phyloP scores from a whole-genome alignment of 2,888 invertebrate species.

The Selenia dentaria region DNA sequence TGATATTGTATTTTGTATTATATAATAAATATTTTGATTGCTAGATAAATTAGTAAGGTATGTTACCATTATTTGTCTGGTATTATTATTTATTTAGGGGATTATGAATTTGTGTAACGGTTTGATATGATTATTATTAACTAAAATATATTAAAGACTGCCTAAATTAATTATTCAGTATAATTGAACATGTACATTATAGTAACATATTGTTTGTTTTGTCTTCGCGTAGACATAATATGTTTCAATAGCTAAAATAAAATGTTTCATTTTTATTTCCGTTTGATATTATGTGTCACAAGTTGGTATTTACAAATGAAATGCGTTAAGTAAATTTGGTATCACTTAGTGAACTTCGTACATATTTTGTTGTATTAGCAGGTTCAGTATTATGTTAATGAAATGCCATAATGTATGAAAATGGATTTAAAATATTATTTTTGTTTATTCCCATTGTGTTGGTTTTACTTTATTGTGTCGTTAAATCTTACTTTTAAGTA shows the following conservation, averaged over 20 bases:
- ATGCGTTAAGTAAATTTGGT: slow-evolving; percentile 20
- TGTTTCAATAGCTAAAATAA: slow-evolving; percentile 29
- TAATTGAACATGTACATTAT: slow-evolving; percentile 63
- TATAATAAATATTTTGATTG: slow-evolving; percentile 57
- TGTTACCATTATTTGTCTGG: slow-evolving; percentile 76
- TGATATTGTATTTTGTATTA: slow-evolving; percentile 72
- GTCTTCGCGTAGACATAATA: slow-evolving; percentile 35
- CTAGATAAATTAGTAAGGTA: slow-evolving; percentile 70
- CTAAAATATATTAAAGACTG: slow-evolving; percentile 81
- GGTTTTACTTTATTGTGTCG: slow-evolving; percentile 62
- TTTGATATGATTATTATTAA: slow-evolving; percentile 70
- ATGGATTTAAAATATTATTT: slow-evolving; percentile 64
- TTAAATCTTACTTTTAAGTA: slow-evolving; percentile 63
- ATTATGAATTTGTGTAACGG: slow-evolving; percentile 66
- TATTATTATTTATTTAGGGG: slow-evolving; percentile 76
- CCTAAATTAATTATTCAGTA: slow-evolving; percentile 80
- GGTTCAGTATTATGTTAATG: slow-evolving; percentile 79
- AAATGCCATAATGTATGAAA: slow-evolving; percentile 81
- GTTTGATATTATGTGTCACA: slow-evolving; percentile 45
- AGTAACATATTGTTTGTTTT: slow-evolving; percentile 60
- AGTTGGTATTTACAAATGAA: slow-evolving; percentile 43
- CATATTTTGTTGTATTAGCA: slow-evolving; percentile 81
- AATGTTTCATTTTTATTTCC: slow-evolving; percentile 10
- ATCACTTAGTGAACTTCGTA: slow-evolving; percentile 58
- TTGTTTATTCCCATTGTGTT: slow-evolving; percentile 60